Percentiles rank a stretch among this genome's conserved stretches.
Conservation (phyloP, 1,140 invertebrate species). For the Drosophila funebris region DNA sequence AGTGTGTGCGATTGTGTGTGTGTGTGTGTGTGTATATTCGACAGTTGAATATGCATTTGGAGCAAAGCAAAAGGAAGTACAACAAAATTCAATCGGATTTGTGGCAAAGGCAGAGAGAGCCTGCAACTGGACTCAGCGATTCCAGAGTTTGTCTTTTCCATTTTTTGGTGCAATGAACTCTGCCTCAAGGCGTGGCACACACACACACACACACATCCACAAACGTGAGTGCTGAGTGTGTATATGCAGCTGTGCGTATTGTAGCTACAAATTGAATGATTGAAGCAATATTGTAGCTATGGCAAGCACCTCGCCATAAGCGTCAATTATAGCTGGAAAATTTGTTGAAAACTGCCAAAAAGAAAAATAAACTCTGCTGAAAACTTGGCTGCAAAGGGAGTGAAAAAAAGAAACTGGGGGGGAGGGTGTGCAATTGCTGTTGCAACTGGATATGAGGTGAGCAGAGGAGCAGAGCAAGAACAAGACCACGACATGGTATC, state of each 20-base stretch:
- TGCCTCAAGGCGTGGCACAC: neutral
- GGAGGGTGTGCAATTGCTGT: conserved; percentile 34
- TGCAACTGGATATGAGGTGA: conserved; percentile 76
- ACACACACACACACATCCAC: neutral
- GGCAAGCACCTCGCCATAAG: conserved; percentile 58
- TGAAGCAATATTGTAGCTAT: conserved; percentile 44
- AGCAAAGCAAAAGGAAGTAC: conserved; percentile 39
- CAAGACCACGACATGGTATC: conserved; percentile 65
- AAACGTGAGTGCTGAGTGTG: neutral
- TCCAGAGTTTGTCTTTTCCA: conserved; percentile 22
- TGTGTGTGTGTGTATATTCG: conserved; percentile 29
- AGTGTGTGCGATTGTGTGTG: conserved; percentile 13
- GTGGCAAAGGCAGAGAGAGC: conserved; percentile 21
- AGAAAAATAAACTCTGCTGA: neutral
- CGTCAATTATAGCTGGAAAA: conserved; percentile 55
- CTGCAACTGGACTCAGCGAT: conserved; percentile 32
- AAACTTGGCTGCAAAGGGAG: neutral
- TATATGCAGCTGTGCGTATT: conserved; percentile 18
- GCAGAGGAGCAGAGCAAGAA: conserved; percentile 35
- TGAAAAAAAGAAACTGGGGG: neutral
- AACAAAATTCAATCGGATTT: conserved; percentile 60
- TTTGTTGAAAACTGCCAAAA: conserved; percentile 27
- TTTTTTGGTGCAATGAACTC: conserved; percentile 52
- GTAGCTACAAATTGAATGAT: conserved; percentile 69
- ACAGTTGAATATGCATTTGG: conserved; percentile 54